Base-by-base conservation (phyloP, 2,797 vertebrate species). In the Manis pentadactyla region DNA sequence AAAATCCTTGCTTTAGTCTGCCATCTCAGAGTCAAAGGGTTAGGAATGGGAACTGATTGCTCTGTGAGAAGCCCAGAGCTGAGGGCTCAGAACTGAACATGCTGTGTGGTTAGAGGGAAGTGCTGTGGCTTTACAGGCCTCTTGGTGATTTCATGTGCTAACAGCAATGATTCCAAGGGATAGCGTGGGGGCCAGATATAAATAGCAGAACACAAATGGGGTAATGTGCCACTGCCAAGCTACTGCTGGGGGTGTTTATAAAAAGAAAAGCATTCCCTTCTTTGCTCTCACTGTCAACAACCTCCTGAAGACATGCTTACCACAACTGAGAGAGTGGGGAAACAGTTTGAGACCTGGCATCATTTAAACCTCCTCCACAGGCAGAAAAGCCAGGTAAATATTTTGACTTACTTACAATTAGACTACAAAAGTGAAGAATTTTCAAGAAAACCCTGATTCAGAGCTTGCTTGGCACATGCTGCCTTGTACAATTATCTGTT, bases 221-320 rank as follows among this genome's bases (percentile, higher is more conserved):
- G 86, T 94, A 95, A 92, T 86, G 92, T 87, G 91, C 93, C 73
- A 78, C 94, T 95, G 97, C 97, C 97, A 96, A 92, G 91, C 95
- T 71, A 15, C 95, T 85, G 63, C 96, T 95, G 95, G 95, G 94
- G 95, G 63, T 97, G 93, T 97, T 96, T 97, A 98, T 98, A 97
- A 97, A 98, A 97, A 96, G 98, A 96, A 96, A 97, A 93, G 95
- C 93, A 94, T 94, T 97, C 95, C 85, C 95, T 84, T 92, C 92
- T 89, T 94, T 59, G 88, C 64, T 81, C 93, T 97, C 96, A 96
- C 94, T 92, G 96, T 97, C 96, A 97, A 95, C 98, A 97, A 37
- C 88, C 59, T 93, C 93, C 88, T 85, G 91, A 87, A 95, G 95
- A 88, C 96, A 64, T 21, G 5, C 21, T 82, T 63, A 55, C 66